Base-by-base conservation (phyloP, 2,888 invertebrate genomes). In the Cheilosia variabilis region DNA sequence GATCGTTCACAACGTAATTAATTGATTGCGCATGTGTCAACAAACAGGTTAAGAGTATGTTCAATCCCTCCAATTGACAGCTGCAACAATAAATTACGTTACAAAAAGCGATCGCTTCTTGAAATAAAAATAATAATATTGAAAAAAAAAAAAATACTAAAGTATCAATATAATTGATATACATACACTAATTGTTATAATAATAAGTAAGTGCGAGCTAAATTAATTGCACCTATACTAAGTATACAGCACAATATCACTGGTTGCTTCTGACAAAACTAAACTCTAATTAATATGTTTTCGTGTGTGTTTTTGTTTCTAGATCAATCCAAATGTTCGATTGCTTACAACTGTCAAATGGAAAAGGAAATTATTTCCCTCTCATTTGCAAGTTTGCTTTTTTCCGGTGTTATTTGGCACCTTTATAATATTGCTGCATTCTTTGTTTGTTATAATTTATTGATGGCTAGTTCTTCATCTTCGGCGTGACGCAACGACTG, bases 401-500 rank as follows among this genome's bases (percentile, higher is more conserved):
- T 72, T 80, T 86, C 55, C 86, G 84, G 87, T 87, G 83, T 86
- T 87, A 80, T 72, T 86, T 87, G 88, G 87, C 87, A 87, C 88
- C 87, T 72, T 84, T 50, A 68, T 81, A 78, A 76, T 80, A 87
- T 82, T 88, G 80, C 77, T 81, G 86, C 72, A 77, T 81, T 87
- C 77, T 63, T 81, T 72, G 81, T 87, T 86, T 80, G 68, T 71
- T 86, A 37, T 37, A 58, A 81, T 60, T 77, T 68, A 86, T 63
- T 86, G 68, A 86, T 86, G 79, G 80, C 80, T 81, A 77, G 71
- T 57, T 86, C 72, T 80, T 95, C 95, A 95, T 93, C 95, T 94
- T 93, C 96, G 94, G 89, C 95, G 94, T 87, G 95, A 95, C 87
- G 95, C 95, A 87, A 96, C 96, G 71, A 96, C 96, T 66, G 96